A percentile compares a stretch with the other conserved stretches of the same genome.
These are phyloP conservation scores for Chamaetylas fuelleborni DNA, from an alignment of 2,113 vertebrate genomes.

Conservation along the genomic window DNA sequence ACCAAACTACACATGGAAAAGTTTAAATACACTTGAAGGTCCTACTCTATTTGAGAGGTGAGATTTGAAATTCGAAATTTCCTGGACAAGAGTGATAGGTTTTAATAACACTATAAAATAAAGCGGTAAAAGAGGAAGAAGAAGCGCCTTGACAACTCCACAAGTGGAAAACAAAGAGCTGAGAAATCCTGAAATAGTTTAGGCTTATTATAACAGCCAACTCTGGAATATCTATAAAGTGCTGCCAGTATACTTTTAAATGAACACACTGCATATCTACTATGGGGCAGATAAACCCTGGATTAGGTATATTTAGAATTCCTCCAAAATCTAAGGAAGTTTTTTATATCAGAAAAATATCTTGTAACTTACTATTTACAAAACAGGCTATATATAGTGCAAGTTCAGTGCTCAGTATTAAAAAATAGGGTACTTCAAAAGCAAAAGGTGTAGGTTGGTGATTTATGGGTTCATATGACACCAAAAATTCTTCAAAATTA, in stretches of 20 bases:
- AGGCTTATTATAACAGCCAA: neutral
- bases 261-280: neutral
- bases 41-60: neutral
- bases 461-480: neutral
- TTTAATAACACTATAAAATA: neutral
- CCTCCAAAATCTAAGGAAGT: neutral
- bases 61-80: slow-evolving; percentile 41
- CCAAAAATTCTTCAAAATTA: neutral
- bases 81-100: neutral
- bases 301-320: neutral
- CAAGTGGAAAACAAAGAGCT: slow-evolving; percentile 32
- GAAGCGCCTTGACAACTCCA: neutral
- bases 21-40: neutral
- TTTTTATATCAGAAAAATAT: neutral
- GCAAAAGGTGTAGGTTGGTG: neutral
- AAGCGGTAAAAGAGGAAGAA: slow-evolving; percentile 25
- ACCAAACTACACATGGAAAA: neutral
- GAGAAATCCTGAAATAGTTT: neutral
- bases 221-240: neutral
- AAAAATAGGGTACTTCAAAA: neutral
- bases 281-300: neutral
- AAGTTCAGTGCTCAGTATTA: neutral
- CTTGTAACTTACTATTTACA: neutral
- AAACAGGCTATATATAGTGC: neutral
- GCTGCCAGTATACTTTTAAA: neutral